These are phyloP conservation scores for Drosophila crucigera DNA, from an alignment of 2,888 invertebrate genomes.

Conservation along the genomic window DNA sequence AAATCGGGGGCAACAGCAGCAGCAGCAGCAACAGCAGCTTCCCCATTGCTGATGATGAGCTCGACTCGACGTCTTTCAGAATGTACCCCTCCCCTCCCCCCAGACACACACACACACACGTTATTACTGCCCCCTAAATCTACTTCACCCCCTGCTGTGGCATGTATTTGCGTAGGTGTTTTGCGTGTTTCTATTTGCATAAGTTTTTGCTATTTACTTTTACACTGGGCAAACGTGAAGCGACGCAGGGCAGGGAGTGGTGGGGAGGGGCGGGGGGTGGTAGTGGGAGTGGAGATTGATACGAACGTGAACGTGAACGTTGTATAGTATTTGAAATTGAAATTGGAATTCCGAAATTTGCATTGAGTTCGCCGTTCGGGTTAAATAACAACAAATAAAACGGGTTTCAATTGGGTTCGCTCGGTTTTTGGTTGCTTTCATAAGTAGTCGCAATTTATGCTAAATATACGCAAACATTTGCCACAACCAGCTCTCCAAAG, in stretches of 20 bases:
- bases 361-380: conserved; percentile 34
- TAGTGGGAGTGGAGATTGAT: conserved; percentile 20
- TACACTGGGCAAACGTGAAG: conserved; percentile 37
- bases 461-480: conserved; percentile 43
- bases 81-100: neutral
- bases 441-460: conserved; percentile 48
- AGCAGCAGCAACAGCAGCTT: conserved; percentile 6
- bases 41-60: conserved; percentile 25
- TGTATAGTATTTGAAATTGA: conserved; percentile 38
- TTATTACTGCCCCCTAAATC: neutral
- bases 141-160: conserved; percentile 5
- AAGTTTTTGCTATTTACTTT: conserved; percentile 58
- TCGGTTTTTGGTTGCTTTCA: conserved; percentile 8
- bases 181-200: conserved; percentile 70
- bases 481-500: neutral
- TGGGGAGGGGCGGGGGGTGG: neutral
- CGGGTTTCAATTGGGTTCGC: conserved; percentile 42
- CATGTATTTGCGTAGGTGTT: conserved; percentile 70
- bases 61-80: conserved; percentile 14
- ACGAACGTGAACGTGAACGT: conserved; percentile 1
- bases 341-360: conserved; percentile 52
- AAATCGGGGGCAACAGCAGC: conserved; percentile 50
- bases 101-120: neutral
- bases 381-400: conserved; percentile 44
- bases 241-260: neutral